Evolutionary conservation across 2,888 invertebrate genomes (phyloP).

Genomic region (Isotomurus palustris): DNA sequence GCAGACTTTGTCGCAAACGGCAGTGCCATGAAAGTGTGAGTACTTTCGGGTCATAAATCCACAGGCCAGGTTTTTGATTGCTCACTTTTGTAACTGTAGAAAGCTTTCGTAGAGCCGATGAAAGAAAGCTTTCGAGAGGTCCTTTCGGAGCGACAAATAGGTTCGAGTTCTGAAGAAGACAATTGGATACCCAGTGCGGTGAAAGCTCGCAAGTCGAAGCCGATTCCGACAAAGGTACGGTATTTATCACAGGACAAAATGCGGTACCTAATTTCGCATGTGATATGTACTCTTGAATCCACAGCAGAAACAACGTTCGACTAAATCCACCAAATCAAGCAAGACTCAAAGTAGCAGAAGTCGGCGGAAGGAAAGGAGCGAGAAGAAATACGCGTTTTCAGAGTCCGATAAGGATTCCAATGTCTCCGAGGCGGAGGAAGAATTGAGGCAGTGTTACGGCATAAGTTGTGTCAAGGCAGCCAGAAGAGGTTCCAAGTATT

Average conservation of each 20-base stretch:
- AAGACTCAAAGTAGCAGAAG: neutral
- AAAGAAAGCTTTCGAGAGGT: neutral
- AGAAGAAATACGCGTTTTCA: neutral
- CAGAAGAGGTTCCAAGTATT: slow-evolving; percentile 80
- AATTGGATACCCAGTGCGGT: slow-evolving; percentile 34
- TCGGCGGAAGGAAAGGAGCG: neutral
- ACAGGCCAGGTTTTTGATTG: no score
- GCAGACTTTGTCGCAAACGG: slow-evolving; percentile 20
- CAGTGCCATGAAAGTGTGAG: slow-evolving; percentile 15
- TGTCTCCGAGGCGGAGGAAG: slow-evolving; percentile 45
- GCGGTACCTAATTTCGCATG: no score
- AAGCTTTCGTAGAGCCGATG: neutral
- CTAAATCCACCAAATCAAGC: neutral
- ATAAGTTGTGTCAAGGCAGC: slow-evolving; percentile 79
- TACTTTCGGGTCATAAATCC: neutral
- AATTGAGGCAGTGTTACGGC: slow-evolving; percentile 73
- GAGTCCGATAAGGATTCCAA: slow-evolving; percentile 46
- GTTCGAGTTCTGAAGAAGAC: slow-evolving; percentile 41
- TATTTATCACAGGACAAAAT: no score
- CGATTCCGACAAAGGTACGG: slow-evolving; percentile 11
- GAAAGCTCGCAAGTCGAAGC: slow-evolving; percentile 13
- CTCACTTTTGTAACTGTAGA: neutral
- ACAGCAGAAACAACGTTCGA: no score
- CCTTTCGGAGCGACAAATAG: neutral
- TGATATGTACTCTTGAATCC: no score